Conservation (phyloP, 2,888 invertebrate genomes). For the Cantharis flavilabris region DNA sequence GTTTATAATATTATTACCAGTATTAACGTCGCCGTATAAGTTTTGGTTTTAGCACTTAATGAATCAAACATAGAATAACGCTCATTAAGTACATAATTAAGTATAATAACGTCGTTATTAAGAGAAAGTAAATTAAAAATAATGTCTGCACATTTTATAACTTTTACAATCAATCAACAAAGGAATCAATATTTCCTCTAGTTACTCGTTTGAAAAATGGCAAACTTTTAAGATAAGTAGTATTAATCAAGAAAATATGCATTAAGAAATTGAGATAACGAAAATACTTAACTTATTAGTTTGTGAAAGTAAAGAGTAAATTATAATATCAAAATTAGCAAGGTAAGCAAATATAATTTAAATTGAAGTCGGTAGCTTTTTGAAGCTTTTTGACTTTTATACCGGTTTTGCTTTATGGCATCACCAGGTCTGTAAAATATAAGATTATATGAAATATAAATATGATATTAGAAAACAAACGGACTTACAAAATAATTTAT, state of each 20-base stretch:
- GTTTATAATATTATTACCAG: too few relatives aligned
- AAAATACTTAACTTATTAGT: neutral
- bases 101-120: neutral
- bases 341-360: neutral
- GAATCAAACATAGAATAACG: neutral
- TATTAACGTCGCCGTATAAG: neutral
- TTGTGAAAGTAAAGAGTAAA: neutral
- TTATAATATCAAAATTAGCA: neutral
- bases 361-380: neutral
- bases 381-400: too few relatives aligned
- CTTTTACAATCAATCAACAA: neutral
- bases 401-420: too few relatives aligned
- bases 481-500: too few relatives aligned
- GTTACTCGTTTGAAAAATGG: neutral
- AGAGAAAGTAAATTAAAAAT: neutral
- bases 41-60: neutral
- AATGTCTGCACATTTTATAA: neutral
- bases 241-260: neutral
- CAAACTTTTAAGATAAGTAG: neutral
- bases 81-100: neutral
- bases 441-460: too few relatives aligned
- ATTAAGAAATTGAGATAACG: neutral
- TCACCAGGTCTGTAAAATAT: too few relatives aligned
- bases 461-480: too few relatives aligned
- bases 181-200: neutral